Evolutionary conservation across 1,140 invertebrate genomes (phyloP).

Genomic region (Brachionus manjavacas): DNA sequence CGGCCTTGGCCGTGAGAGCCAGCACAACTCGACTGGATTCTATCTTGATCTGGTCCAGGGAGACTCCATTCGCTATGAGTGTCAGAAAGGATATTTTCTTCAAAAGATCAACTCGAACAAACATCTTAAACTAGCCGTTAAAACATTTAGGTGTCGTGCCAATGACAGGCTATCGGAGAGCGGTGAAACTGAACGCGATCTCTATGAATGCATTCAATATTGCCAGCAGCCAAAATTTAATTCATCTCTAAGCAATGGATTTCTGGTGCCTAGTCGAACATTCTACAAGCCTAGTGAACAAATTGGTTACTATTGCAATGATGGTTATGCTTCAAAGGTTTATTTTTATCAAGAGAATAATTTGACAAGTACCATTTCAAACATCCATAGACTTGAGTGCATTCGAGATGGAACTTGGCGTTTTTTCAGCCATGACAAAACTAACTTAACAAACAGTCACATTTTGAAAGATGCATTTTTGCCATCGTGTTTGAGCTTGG

Average conservation of each 20-base stretch:
- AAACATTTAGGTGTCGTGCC: neutral
- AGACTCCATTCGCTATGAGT: neutral
- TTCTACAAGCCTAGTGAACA: neutral
- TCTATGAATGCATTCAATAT: neutral
- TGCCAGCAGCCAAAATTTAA: neutral
- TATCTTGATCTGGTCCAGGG: neutral
- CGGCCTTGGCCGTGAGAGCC: neutral
- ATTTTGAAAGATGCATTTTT: neutral
- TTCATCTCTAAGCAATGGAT: neutral
- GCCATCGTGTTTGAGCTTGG: neutral
- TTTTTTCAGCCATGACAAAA: neutral
- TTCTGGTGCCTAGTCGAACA: neutral
- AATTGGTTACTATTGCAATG: neutral
- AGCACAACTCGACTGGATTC: neutral
- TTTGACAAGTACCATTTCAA: neutral
- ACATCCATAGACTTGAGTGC: neutral
- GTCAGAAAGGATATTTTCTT: neutral
- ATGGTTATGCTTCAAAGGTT: neutral
- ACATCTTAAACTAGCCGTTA: neutral
- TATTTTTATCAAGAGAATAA: neutral
- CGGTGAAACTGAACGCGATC: neutral
- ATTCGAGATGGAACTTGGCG: neutral
- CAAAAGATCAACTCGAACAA: neutral
- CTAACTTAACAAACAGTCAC: neutral
- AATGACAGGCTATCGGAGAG: neutral